Evolutionary conservation across 1,140 invertebrate species (phyloP).

Genomic region (Drosophila pallidifrons): DNA sequence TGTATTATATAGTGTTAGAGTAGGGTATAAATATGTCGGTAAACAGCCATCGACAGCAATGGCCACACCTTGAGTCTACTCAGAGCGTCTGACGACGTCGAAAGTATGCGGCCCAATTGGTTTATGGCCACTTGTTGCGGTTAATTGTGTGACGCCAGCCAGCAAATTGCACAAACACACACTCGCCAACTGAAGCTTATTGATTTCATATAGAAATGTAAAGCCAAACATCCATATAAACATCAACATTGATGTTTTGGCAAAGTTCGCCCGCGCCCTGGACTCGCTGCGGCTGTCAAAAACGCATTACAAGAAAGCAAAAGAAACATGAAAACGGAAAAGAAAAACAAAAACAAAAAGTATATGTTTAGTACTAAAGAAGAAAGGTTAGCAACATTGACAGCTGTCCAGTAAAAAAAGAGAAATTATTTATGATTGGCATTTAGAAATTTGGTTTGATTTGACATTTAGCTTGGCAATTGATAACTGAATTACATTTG

Average conservation of each 20-base stretch:
- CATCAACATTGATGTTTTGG: conserved; percentile 32
- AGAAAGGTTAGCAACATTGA: conserved; percentile 40
- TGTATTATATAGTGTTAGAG: background rate
- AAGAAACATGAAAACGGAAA: conserved; percentile 2
- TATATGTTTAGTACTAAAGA: background rate
- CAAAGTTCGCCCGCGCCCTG: conserved; percentile 38
- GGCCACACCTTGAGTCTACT: conserved; percentile 31
- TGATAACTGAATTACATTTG: conserved; percentile 41
- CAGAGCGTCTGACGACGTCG: conserved; percentile 21
- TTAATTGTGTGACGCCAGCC: conserved; percentile 66
- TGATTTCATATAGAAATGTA: conserved; percentile 55
- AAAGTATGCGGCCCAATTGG: conserved; percentile 62
- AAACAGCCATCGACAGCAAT: background rate
- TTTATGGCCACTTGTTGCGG: conserved; percentile 75
- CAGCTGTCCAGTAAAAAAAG: conserved; percentile 47
- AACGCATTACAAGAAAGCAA: conserved; percentile 52
- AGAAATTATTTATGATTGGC: conserved; percentile 80
- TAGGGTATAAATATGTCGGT: conserved; percentile 12
- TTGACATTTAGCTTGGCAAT: conserved; percentile 63
- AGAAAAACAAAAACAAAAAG: conserved; percentile 1
- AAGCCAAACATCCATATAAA: conserved; percentile 20
- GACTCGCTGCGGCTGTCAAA: conserved; percentile 53
- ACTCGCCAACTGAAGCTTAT: conserved; percentile 60
- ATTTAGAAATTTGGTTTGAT: conserved; percentile 78
- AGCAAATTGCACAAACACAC: conserved; percentile 53